These are phyloP conservation scores for Laothoe populi DNA, from an alignment of 2,888 invertebrate species.

Conservation along the genomic window DNA sequence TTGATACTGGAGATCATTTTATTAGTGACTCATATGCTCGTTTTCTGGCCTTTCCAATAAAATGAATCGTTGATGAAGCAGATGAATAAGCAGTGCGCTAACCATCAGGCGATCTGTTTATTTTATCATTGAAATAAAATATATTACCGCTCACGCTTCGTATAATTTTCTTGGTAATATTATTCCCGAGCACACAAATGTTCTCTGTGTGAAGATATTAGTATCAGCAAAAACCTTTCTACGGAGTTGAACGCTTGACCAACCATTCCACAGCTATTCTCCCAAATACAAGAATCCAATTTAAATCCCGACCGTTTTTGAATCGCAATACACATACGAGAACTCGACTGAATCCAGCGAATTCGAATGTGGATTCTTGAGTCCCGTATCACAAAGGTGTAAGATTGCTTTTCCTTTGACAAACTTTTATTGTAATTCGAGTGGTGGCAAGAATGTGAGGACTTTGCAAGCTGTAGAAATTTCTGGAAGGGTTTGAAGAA, in stretches of 20 bases:
- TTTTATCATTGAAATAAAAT: no score
- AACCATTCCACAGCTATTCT: background rate
- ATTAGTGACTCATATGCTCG: no score
- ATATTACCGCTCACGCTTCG: no score
- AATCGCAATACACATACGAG: slow-evolving; percentile 16
- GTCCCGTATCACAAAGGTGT: slow-evolving; percentile 8
- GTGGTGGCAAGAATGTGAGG: slow-evolving; percentile 16
- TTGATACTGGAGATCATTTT: no score
- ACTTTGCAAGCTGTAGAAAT: slow-evolving; percentile 9
- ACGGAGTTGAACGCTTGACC: background rate
- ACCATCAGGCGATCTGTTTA: no score
- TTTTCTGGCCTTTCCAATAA: no score
- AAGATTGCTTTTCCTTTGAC: slow-evolving; percentile 24
- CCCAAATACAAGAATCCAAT: slow-evolving; percentile 21
- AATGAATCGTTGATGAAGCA: no score
- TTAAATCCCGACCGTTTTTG: slow-evolving; percentile 15
- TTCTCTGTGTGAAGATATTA: no score
- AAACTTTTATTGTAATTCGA: slow-evolving; percentile 24
- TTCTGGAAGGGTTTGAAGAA: slow-evolving; percentile 19
- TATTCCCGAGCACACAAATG: no score
- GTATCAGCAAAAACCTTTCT: background rate
- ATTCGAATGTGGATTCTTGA: background rate
- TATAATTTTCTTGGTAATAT: no score
- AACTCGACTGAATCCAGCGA: slow-evolving; percentile 2
- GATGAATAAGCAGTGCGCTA: no score